A percentile compares a stretch with the other conserved stretches of the same genome.
phyloP scores from a whole-genome alignment of 2,888 invertebrate species.

The Acronicta psi region DNA sequence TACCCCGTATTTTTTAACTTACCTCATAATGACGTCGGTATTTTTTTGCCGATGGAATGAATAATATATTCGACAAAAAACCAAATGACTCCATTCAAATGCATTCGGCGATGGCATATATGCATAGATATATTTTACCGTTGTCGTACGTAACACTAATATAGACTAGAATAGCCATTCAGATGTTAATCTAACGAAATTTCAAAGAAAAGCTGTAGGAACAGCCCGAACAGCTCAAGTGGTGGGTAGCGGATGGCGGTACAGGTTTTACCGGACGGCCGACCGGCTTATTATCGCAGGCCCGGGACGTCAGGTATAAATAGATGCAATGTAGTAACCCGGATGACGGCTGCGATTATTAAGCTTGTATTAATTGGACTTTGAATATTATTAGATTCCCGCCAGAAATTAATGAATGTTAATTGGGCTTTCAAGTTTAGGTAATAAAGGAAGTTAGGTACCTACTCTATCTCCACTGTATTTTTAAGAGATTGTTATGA shows the following conservation, averaged over 20 bases:
- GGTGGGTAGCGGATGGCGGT: constrained; percentile 37
- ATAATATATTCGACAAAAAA: constrained; percentile 5
- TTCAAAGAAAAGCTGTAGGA: constrained; percentile 49
- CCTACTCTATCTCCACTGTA: constrained; percentile 7
- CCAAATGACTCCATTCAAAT: constrained; percentile 3
- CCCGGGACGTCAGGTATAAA: constrained; percentile 48
- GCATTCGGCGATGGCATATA: constrained; percentile 9
- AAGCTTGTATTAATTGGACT: constrained; percentile 35
- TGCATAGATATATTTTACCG: constrained; percentile 32
- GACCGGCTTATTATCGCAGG: constrained; percentile 44
- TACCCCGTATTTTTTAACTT: too few relatives aligned
- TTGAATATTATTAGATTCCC: constrained; percentile 24
- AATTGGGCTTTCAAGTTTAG: constrained; percentile 5
- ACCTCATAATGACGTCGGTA: too few relatives aligned
- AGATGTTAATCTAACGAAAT: constrained; percentile 54
- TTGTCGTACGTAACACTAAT: constrained; percentile 43
- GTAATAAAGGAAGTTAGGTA: constrained; percentile 19
- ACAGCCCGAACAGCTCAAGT: constrained; percentile 29
- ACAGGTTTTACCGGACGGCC: constrained; percentile 46
- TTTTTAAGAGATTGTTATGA: background rate
- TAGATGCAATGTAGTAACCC: constrained; percentile 48
- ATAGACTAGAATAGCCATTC: constrained; percentile 38
- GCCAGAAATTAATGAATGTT: constrained; percentile 34
- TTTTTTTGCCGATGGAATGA: background rate
- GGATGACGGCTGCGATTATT: constrained; percentile 48